Evolutionary conservation across 1,140 invertebrate species (phyloP).

Genomic region (Atopsyche davidsoni): DNA sequence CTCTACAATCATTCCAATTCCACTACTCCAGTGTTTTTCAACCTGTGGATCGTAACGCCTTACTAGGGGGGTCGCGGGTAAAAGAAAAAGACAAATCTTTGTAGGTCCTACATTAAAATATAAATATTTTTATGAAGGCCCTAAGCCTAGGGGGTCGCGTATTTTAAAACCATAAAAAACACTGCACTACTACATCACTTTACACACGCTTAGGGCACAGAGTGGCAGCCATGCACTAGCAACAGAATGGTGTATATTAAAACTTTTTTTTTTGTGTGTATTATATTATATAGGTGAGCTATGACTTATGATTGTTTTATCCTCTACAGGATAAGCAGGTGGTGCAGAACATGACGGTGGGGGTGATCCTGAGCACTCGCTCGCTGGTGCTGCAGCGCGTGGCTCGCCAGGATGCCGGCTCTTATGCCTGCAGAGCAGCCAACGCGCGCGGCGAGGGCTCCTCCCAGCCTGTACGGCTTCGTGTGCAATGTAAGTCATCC

Average conservation of each 20-base stretch:
- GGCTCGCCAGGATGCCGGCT: constrained; percentile 70
- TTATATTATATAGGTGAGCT: neutral
- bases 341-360: constrained; percentile 74
- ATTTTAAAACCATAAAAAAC: neutral
- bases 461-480: constrained; percentile 66
- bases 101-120: too few species aligned
- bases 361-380: constrained; percentile 80
- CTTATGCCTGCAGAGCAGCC: constrained; percentile 75
- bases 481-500: constrained; percentile 76
- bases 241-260: neutral
- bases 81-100: too few species aligned
- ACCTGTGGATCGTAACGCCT: too few species aligned
- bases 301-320: constrained; percentile 9
- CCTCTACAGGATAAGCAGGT: constrained; percentile 65
- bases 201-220: neutral
- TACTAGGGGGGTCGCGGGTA: too few species aligned
- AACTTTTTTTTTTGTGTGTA: neutral
- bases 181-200: too few species aligned
- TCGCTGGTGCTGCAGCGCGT: constrained; percentile 82
- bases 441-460: constrained; percentile 78
- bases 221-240: too few species aligned
- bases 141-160: too few species aligned
- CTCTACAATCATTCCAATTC: too few species aligned
- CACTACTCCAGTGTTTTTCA: too few species aligned
- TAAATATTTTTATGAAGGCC: too few species aligned